Evolutionary conservation across 2,113 vertebrate genomes (phyloP).

Genomic region (Atlantisia rogersi): DNA sequence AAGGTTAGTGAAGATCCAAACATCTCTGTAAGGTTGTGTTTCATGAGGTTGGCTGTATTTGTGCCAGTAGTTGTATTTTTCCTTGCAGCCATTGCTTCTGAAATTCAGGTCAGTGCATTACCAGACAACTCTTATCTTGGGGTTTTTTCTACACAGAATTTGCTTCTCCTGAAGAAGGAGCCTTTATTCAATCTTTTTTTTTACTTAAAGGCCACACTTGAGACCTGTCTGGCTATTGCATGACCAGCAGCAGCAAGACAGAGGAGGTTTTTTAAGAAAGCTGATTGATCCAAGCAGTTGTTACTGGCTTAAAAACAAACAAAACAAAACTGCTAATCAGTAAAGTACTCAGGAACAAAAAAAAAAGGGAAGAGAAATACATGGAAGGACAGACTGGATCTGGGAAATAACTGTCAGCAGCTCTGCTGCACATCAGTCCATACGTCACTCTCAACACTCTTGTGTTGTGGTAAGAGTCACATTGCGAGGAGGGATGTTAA

Average conservation of each 20-base stretch:
- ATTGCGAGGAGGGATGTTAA: neutral
- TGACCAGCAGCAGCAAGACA: neutral
- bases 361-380: too few species aligned
- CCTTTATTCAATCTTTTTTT: neutral
- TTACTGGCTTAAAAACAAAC: neutral
- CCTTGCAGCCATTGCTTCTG: neutral
- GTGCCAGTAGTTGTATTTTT: rapidly evolving
- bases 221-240: neutral
- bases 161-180: neutral
- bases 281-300: neutral
- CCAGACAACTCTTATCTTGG: neutral
- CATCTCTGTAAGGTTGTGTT: neutral
- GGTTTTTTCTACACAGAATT: neutral
- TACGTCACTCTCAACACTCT: neutral
- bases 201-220: neutral
- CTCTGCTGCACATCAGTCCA: neutral
- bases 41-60: neutral
- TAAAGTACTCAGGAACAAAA: neutral
- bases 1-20: neutral
- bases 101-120: neutral
- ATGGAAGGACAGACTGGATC: neutral
- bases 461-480: neutral
- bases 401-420: neutral
- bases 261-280: neutral
- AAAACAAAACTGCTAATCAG: neutral